Base-by-base conservation (phyloP, 2,113 vertebrate species). In the Marmota flaviventris region DNA sequence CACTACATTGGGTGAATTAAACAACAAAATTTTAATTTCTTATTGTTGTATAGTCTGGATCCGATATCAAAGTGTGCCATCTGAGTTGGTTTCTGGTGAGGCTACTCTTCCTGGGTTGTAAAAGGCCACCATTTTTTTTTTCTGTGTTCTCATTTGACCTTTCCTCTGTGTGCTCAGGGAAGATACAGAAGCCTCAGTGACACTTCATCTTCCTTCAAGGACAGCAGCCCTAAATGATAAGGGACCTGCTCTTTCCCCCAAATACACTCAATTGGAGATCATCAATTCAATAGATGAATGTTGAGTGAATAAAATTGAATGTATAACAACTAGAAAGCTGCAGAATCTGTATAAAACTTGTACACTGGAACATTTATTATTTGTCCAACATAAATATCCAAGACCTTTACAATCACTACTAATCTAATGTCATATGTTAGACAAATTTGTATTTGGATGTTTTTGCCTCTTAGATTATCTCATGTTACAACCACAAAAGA, bases 171-270 rank as follows among this genome's bases (percentile, higher is more conserved):
- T 8, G 34, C 5, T 63, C 8, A 24, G 27, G 10, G 10, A 75
- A 75, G 9, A 84, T 13, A 34, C 4, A 53, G 18, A 25, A 8
- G 25, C n/a, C 34, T 67, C 5, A 39, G 13, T 67, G 8, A 69
- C 37, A 58, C 29, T 72, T 32, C 20, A 18, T 73, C 25, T 48
- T 84, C 25, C 25, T 76, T 12, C 7, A 85, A 37, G 20, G 17
- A 69, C 9, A 56, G 1, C 14, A 17, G 16, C 37, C 22, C 69
- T 53, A 24, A 16, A 8, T 17, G 53, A 65, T 75, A 73, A 61
- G 13, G 10, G 37, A 1, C 0, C 8, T 32, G 8, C 9, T 17
- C 5, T 72, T 73, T 27, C 25, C 14, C 14, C 5, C 13, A 75
- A 73, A 48, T 45, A 27, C 5, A 14, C 7, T 79, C 10, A n/a